Base-by-base conservation (phyloP, 2,113 vertebrate species). In the Phainopepla nitens region DNA sequence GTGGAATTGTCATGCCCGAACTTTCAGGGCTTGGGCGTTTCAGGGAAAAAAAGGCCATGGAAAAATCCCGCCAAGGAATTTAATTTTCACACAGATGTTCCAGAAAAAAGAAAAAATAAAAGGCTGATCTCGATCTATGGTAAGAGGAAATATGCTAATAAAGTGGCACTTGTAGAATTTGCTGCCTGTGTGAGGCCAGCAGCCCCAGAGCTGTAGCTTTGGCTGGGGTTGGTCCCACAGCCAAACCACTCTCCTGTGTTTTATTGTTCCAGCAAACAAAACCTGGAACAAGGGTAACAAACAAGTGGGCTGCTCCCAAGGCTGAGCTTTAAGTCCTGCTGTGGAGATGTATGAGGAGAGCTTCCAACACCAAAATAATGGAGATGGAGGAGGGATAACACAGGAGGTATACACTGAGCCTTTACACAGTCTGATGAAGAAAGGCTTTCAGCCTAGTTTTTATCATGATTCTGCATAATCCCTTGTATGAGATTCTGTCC, bases 221-320 rank as follows among this genome's bases (percentile, higher is more conserved):
- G 53, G 47, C 62, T 69, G 73, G 33, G 88, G 24, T 45, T 2
- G 0, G 71, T 87, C 75, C 54, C 54, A 65, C n/a, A 87, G 81
- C 84, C 10, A 2, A 87, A 53, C 29, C 78, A n/a, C 35, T 64
- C 82, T 91, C 85, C 79, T 4, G 14, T 39, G 39, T 64, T 89
- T 89, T 75, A 96, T 94, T 96, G 93, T 95, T 96, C 85, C 90
- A 78, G 79, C 88, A 92, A 89, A 94, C 95, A 96, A 96, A 96
- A 96, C 92, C 93, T 96, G 94, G 96, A 95, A 95, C 82, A 87
- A 82, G 69, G 61, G 57, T 81, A 92, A 87, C 80, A 96, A 96
- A 94, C 51, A 82, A 83, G 51, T 4, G 20, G 65, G 47, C 60
- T 88, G 68, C 68, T 95, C 88, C 92, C 92, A 92, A 51, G 21